These are phyloP conservation scores for Lathronympha strigana DNA, from an alignment of 2,888 invertebrate species.

Conservation along the genomic window DNA sequence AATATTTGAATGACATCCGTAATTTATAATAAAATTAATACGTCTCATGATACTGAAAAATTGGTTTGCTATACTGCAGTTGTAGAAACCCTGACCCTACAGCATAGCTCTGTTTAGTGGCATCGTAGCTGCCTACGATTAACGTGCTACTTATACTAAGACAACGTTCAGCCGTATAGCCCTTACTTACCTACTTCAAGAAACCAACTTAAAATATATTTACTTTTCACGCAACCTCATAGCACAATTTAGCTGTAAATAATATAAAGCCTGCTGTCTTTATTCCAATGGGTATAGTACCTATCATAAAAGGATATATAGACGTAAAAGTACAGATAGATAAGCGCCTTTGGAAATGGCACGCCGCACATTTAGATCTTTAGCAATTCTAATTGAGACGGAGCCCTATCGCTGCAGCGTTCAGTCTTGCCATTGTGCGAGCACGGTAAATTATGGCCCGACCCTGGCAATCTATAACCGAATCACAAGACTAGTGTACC, in stretches of 20 bases:
- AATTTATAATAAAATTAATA: too few species aligned
- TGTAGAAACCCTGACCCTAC: too few species aligned
- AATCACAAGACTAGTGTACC: conserved; percentile 26
- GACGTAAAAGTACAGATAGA: conserved; percentile 31
- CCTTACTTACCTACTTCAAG: not conserved
- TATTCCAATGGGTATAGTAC: conserved; percentile 10
- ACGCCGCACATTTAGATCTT: conserved; percentile 54
- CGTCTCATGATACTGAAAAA: too few species aligned
- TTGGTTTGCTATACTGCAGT: too few species aligned
- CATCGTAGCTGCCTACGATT: conserved; percentile 20
- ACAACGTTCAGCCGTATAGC: too few species aligned
- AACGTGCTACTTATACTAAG: too few species aligned
- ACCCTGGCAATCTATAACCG: conserved; percentile 27
- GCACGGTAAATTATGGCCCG: conserved; percentile 53
- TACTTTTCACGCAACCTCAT: conserved; percentile 12
- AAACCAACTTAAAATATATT: conserved; percentile 5
- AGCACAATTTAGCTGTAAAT: conserved; percentile 24
- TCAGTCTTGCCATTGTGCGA: conserved; percentile 53
- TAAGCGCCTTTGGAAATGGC: conserved; percentile 52
- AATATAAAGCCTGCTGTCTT: conserved; percentile 22
- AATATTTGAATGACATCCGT: too few species aligned
- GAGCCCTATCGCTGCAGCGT: conserved; percentile 53
- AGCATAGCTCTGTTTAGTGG: conserved; percentile 22
- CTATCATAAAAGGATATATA: conserved; percentile 38
- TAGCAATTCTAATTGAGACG: conserved; percentile 65